Conservation (phyloP, 2,888 invertebrate genomes). For the Nephrotoma guestfalica region DNA sequence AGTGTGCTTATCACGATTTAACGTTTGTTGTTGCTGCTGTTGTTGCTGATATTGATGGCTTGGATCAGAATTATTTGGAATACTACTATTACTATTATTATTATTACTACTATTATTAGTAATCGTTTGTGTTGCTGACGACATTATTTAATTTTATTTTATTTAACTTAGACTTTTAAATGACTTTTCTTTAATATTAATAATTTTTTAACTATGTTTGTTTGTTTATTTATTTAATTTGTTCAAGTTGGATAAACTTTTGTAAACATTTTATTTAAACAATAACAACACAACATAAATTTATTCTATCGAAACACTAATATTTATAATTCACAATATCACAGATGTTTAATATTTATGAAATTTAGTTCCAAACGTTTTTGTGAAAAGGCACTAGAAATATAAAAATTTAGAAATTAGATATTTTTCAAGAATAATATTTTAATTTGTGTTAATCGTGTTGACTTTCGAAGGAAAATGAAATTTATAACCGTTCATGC, state of each 20-base stretch:
- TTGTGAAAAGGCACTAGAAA: not conserved
- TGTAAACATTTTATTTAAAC: not conserved
- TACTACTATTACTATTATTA: not conserved
- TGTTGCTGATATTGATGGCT: not conserved
- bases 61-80: not conserved
- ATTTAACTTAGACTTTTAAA: not conserved
- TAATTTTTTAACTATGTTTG: not conserved
- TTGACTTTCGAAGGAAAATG: not conserved
- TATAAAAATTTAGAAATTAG: not conserved
- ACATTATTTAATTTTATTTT: not conserved
- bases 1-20: constrained; percentile 40
- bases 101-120: not conserved
- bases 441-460: not conserved
- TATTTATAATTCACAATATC: not conserved
- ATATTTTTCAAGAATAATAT: no score
- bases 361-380: not conserved
- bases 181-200: not conserved
- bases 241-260: not conserved
- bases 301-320: not conserved
- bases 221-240: not conserved
- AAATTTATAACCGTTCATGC: not conserved
- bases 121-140: not conserved
- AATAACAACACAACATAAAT: not conserved
- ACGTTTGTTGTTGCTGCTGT: not conserved
- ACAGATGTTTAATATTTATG: not conserved